A percentile compares a stretch with the other conserved stretches of the same genome.
Evolutionary conservation across 30 jellyfish, hydroid and myxozoan genomes (phyloP).

Genomic region (Sanderia malayensis): DNA sequence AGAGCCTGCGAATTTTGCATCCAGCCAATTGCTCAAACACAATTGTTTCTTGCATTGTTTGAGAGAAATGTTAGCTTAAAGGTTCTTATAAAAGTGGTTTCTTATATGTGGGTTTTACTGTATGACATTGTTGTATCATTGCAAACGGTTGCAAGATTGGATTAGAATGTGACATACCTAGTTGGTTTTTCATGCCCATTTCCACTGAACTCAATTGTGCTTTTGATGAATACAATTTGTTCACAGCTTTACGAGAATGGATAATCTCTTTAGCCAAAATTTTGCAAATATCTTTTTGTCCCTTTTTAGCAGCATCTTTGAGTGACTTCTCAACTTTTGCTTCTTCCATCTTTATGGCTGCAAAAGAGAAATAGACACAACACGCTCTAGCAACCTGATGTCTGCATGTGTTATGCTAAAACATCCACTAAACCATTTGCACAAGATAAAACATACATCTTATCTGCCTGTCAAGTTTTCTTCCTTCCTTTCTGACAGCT

Average conservation of each 20-base stretch:
- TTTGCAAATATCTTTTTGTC: slow-evolving; percentile 85
- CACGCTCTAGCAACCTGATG: too few relatives aligned
- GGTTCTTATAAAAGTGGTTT: too few relatives aligned
- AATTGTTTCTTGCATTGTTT: too few relatives aligned
- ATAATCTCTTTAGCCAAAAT: slow-evolving; percentile 91
- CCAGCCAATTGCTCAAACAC: too few relatives aligned
- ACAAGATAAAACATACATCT: slow-evolving; percentile 59
- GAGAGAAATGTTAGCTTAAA: too few relatives aligned
- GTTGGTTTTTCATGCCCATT: slow-evolving; percentile 87
- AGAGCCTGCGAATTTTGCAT: too few relatives aligned
- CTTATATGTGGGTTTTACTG: too few relatives aligned
- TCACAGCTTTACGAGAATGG: slow-evolving; percentile 89
- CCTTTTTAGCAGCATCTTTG: slow-evolving; percentile 98
- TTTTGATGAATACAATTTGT: slow-evolving; percentile 84
- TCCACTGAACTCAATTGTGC: slow-evolving; percentile 97
- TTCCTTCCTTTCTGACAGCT: slow-evolving; percentile 81
- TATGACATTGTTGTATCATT: too few relatives aligned
- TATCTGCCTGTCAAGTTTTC: slow-evolving; percentile 91
- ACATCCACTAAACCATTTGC: too few relatives aligned
- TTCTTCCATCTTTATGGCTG: slow-evolving; percentile 86
- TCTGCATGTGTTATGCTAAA: too few relatives aligned
- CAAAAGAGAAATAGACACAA: too few relatives aligned
- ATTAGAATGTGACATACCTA: slow-evolving; percentile 50
- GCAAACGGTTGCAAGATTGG: too few relatives aligned
- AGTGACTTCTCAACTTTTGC: slow-evolving; percentile 88